A percentile compares a stretch with the other conserved stretches of the same genome.
These are phyloP conservation scores for Scrobipalpa atriplicella DNA, from an alignment of 2,888 invertebrate genomes.

Conservation along the genomic window DNA sequence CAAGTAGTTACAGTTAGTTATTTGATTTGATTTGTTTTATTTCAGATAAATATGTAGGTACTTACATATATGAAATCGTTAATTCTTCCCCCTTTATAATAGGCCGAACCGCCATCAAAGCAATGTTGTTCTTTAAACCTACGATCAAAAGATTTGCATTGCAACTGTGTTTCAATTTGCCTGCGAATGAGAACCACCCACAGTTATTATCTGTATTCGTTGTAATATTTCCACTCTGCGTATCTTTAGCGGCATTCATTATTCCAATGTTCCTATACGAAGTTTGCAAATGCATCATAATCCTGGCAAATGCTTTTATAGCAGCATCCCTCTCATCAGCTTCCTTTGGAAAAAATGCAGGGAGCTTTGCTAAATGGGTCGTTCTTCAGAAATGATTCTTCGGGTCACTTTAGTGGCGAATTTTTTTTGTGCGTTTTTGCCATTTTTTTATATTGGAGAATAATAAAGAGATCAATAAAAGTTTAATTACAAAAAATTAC, in stretches of 20 bases:
- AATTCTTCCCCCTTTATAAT: slow-evolving; percentile 30
- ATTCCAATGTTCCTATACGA: slow-evolving; percentile 24
- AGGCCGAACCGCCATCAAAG: slow-evolving; percentile 20
- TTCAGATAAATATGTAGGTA: neutral
- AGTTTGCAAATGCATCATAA: slow-evolving; percentile 39
- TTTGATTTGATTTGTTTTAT: no score
- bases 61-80: slow-evolving; percentile 29
- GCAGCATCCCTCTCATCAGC: slow-evolving; percentile 35
- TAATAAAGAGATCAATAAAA: no score
- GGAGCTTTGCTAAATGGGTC: slow-evolving; percentile 32
- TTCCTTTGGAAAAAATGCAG: slow-evolving; percentile 37
- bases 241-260: neutral
- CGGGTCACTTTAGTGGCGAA: no score
- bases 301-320: slow-evolving; percentile 36
- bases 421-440: no score
- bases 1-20: no score
- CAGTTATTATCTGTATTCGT: neutral
- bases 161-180: slow-evolving; percentile 30
- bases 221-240: neutral
- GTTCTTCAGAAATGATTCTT: no score
- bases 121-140: slow-evolving; percentile 19
- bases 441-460: no score
- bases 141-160: slow-evolving; percentile 23
- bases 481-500: no score
- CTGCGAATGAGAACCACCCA: slow-evolving; percentile 28